Conservation (phyloP, 2,888 invertebrate species). For the Tetheella fluctuosa region DNA sequence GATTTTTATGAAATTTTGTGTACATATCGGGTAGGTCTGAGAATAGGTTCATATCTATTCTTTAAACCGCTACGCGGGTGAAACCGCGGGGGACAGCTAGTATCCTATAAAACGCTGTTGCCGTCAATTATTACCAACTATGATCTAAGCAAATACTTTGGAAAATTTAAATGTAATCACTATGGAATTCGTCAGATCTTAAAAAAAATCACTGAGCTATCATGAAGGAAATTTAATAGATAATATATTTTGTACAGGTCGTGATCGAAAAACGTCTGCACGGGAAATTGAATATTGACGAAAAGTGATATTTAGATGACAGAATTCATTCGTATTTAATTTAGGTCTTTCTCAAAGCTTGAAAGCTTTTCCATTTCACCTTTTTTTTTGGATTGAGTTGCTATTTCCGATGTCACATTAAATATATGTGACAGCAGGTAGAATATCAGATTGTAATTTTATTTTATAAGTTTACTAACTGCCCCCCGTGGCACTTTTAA, state of each 20-base stretch:
- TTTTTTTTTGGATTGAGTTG: not conserved
- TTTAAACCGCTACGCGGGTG: too few relatives aligned
- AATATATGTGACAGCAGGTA: not conserved
- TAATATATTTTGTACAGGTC: not conserved
- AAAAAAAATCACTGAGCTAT: not conserved
- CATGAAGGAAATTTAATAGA: not conserved
- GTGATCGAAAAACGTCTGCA: conserved; percentile 9
- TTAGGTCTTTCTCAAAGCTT: not conserved
- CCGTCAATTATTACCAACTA: not conserved
- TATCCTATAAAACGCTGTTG: too few relatives aligned
- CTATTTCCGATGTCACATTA: not conserved
- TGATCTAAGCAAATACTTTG: not conserved
- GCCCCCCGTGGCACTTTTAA: too few relatives aligned
- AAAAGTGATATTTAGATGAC: conserved; percentile 13
- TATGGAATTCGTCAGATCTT: not conserved
- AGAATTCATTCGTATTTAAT: conserved; percentile 12
- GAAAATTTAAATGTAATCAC: too few relatives aligned
- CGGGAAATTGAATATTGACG: conserved; percentile 16
- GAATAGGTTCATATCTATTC: too few relatives aligned
- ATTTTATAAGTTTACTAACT: too few relatives aligned
- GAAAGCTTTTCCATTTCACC: conserved; percentile 11
- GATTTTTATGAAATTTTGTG: too few relatives aligned
- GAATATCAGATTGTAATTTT: not conserved
- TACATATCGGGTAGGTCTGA: too few relatives aligned
- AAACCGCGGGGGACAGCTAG: too few relatives aligned